Evolutionary conservation across 1,140 invertebrate species (phyloP).

Genomic region (Macrobrachium nipponense): DNA sequence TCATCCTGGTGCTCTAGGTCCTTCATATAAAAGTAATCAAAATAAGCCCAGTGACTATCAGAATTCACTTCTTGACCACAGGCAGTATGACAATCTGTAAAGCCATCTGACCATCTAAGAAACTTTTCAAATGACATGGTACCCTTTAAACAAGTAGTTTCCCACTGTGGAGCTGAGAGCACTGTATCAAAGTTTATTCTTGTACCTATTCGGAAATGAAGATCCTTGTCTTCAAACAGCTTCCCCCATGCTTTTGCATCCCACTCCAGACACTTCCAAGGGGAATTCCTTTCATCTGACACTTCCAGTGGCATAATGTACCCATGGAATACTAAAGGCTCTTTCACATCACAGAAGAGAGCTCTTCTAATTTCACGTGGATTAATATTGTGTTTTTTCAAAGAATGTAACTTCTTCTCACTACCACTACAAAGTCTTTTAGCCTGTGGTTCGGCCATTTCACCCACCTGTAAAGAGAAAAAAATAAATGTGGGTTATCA

Average conservation of each 20-base stretch:
- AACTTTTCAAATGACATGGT: conserved; percentile 25
- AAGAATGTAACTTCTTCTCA: background rate
- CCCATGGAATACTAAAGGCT: conserved; percentile 27
- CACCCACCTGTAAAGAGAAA: too few relatives aligned
- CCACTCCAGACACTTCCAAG: conserved; percentile 38
- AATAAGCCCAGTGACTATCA: conserved; percentile 57
- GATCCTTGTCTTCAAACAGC: conserved; percentile 13
- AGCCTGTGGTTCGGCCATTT: background rate
- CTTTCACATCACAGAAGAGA: conserved; percentile 7
- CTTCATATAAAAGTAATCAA: conserved; percentile 60
- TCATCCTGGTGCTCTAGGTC: conserved; percentile 19
- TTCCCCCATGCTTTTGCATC: conserved; percentile 12
- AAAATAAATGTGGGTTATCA: too few relatives aligned
- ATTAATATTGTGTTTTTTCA: background rate
- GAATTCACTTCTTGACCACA: conserved; percentile 17
- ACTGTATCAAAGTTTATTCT: background rate
- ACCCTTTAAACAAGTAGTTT: conserved; percentile 13
- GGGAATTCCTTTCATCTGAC: background rate
- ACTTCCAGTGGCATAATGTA: conserved; percentile 5
- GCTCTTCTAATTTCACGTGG: conserved; percentile 15
- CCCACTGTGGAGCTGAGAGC: conserved; percentile 39
- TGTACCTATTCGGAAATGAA: conserved; percentile 23
- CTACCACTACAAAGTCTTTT: background rate
- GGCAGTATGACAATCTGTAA: background rate
- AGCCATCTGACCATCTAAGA: conserved; percentile 30